Conservation (phyloP, 2,888 invertebrate genomes). For the Troides aeacus region DNA sequence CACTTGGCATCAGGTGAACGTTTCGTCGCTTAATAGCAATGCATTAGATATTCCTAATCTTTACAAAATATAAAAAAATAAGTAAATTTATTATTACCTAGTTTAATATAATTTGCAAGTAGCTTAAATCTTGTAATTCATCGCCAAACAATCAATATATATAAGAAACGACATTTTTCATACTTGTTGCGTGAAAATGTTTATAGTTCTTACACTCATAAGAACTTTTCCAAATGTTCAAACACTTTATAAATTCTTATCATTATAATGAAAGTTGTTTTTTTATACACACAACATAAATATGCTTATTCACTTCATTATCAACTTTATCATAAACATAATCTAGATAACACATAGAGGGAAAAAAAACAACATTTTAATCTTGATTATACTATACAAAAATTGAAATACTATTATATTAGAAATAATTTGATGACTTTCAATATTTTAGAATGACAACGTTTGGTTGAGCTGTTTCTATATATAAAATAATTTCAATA, state of each 20-base stretch:
- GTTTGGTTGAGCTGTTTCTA: too few relatives aligned
- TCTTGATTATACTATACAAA: not conserved
- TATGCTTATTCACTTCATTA: not conserved
- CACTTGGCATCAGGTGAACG: too few relatives aligned
- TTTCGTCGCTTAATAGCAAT: too few relatives aligned
- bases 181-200: not conserved
- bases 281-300: not conserved
- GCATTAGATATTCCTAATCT: too few relatives aligned
- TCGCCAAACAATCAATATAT: too few relatives aligned
- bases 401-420: not conserved
- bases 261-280: not conserved
- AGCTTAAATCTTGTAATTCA: too few relatives aligned
- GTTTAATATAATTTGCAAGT: too few relatives aligned
- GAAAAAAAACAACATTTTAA: not conserved
- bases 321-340: not conserved
- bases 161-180: not conserved
- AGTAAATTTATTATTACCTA: too few relatives aligned
- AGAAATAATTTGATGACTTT: too few relatives aligned
- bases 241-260: not conserved
- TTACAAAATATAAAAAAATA: too few relatives aligned
- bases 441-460: too few relatives aligned
- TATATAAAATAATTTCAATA: too few relatives aligned
- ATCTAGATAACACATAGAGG: not conserved
- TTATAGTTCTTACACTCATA: not conserved
- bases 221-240: not conserved